Base-by-base conservation (phyloP, 2,113 vertebrate species). In the Neotoma lepida region DNA sequence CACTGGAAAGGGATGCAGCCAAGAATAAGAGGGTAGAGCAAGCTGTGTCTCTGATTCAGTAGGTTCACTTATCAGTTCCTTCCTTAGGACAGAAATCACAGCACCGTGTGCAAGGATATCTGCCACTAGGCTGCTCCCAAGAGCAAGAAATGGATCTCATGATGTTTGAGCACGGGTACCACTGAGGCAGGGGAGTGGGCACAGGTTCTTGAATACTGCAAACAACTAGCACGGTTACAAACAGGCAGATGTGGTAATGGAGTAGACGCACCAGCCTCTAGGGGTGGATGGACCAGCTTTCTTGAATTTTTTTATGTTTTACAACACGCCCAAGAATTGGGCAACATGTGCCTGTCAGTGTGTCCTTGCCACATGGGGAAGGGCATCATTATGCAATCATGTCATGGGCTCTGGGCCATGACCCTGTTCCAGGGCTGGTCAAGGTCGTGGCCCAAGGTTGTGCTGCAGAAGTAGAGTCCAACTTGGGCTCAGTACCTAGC, bases 281-380 rank as follows among this genome's bases (percentile, higher is more conserved):
- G 15, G 2, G 10, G 9, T 13, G 17, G 0, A 3, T 2, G 1
- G 58, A 4, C 20, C 44, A 41, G 33, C 0, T 20, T 51, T 5
- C 6, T 0, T 24, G 17, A 10, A 18, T 86, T 44, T 4, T 9
- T 1, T 30, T 39, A 14, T 2, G 2, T 26, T 0, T 56, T 24
- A 30, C 1, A 2, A 2, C 0, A 20, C 14, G 2, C 13, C 78
- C 24, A 0, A 3, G 7, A 1, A 9, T 26, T 3, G 8, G 2
- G 56, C 4, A 64, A 70, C 6, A 39, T 0, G 1, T 0, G 26
- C 12, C 0, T 6, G 54, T 54, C 44, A 1, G 22, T 10, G 0
- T 0, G 35, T 20, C 68, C 35, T 2, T 8, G 44, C n/a, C 44
- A 64, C 44, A 13, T 3, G 1, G 7, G 39, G 56, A 41, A 24